Evolutionary conservation across 2,888 invertebrate genomes (phyloP).

Genomic region (Eutolmus rufibarbis): DNA sequence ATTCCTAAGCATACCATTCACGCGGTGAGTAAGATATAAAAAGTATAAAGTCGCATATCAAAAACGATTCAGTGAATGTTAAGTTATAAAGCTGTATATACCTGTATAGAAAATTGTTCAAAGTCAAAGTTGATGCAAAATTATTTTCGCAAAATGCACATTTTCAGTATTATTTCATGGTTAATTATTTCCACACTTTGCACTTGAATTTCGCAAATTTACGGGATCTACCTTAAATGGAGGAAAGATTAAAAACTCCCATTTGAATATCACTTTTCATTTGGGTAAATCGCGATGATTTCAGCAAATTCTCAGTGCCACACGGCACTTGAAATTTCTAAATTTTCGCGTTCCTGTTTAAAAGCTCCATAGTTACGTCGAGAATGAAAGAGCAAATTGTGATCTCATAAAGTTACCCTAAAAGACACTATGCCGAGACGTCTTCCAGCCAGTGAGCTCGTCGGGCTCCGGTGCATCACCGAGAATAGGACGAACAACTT

Average conservation of each 20-base stretch:
- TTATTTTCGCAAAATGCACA: too few species aligned
- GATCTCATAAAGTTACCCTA: not conserved
- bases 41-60: too few species aligned
- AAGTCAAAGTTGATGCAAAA: too few species aligned
- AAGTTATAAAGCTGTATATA: too few species aligned
- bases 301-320: not conserved
- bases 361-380: not conserved
- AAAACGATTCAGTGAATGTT: too few species aligned
- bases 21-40: too few species aligned
- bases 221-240: not conserved
- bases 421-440: not conserved
- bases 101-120: too few species aligned
- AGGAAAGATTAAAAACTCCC: not conserved
- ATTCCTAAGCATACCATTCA: too few species aligned
- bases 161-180: not conserved
- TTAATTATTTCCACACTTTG: not conserved
- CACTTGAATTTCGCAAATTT: not conserved
- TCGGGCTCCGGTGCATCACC: not conserved
- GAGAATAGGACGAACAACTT: not conserved
- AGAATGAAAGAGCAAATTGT: not conserved
- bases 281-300: not conserved
- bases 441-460: not conserved
- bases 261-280: not conserved
- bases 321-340: not conserved
- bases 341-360: not conserved